Evolutionary conservation across 2,113 vertebrate species (phyloP).

Genomic region (Misgurnus mizolepis): DNA sequence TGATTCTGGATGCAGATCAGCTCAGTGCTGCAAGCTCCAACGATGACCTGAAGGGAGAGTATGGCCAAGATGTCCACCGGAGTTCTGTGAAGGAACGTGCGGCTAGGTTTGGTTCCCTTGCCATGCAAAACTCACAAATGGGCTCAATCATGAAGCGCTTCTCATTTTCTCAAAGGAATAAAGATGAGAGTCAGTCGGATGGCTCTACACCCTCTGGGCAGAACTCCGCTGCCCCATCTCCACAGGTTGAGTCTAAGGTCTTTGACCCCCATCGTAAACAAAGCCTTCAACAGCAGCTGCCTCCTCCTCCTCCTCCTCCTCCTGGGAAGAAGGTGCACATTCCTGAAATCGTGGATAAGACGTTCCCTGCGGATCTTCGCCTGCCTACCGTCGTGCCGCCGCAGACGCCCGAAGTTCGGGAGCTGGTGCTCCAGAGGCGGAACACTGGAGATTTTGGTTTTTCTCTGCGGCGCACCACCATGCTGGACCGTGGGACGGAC

Average conservation of each 20-base stretch:
- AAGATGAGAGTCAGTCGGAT: constrained; percentile 80
- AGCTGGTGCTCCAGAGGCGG: constrained; percentile 87
- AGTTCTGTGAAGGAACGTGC: constrained; percentile 90
- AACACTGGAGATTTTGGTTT: constrained; percentile 96
- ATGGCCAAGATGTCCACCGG: constrained; percentile 68
- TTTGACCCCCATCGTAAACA: constrained; percentile 70
- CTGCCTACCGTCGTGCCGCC: constrained; percentile 81
- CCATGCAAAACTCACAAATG: constrained; percentile 83
- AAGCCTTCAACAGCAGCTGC: constrained; percentile 54
- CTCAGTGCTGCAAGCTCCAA: constrained; percentile 81
- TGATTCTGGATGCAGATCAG: constrained; percentile 78
- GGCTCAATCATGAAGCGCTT: constrained; percentile 81
- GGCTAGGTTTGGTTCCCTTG: constrained; percentile 88
- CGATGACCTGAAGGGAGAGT: constrained; percentile 72
- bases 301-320: constrained; percentile 22
- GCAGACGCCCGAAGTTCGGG: constrained; percentile 74
- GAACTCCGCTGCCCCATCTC: constrained; percentile 78
- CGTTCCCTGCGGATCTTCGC: constrained; percentile 81
- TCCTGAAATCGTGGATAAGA: constrained; percentile 83
- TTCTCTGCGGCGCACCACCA: constrained; percentile 91
- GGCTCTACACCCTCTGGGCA: constrained; percentile 79
- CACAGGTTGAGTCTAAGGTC: constrained; percentile 76
- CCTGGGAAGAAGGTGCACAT: constrained; percentile 59
- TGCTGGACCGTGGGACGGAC: constrained; percentile 85
- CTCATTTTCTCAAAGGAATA: constrained; percentile 81